Conservation (phyloP, 2,797 vertebrate genomes). For the Sylvia borin region DNA sequence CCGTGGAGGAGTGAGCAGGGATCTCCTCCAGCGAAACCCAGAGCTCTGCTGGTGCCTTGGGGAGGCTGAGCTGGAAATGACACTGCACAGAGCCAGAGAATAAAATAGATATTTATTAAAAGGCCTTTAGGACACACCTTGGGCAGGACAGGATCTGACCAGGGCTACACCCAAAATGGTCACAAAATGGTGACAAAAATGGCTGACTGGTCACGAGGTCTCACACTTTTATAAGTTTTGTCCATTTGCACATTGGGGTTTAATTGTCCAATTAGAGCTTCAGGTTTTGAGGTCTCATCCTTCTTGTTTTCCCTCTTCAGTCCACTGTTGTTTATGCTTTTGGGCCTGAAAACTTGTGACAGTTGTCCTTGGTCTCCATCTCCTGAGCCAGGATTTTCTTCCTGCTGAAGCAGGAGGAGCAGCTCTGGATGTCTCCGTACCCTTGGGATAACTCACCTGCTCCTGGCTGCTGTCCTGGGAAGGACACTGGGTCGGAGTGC, state of each 20-base stretch:
- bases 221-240: not conserved
- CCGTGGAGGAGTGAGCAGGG: fast-evolving
- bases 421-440: not conserved
- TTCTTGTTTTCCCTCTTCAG: no score
- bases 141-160: not conserved
- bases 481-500: not conserved
- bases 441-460: not conserved
- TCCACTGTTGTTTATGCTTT: no score
- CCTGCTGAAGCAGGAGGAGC: not conserved
- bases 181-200: not conserved
- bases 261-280: no score
- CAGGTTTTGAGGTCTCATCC: no score
- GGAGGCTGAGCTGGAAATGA: not conserved
- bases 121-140: not conserved
- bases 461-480: not conserved
- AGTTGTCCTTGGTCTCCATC: no score
- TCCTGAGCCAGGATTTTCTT: not conserved
- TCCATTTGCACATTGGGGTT: no score
- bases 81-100: not conserved
- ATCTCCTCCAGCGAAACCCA: not conserved
- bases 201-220: not conserved
- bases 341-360: no score
- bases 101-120: not conserved
- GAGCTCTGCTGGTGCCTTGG: not conserved
- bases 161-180: not conserved